Percentiles rank a stretch among this genome's conserved stretches.
phyloP scores from a whole-genome alignment of 2,797 vertebrate genomes.

The Sebastolobus alascanus region DNA sequence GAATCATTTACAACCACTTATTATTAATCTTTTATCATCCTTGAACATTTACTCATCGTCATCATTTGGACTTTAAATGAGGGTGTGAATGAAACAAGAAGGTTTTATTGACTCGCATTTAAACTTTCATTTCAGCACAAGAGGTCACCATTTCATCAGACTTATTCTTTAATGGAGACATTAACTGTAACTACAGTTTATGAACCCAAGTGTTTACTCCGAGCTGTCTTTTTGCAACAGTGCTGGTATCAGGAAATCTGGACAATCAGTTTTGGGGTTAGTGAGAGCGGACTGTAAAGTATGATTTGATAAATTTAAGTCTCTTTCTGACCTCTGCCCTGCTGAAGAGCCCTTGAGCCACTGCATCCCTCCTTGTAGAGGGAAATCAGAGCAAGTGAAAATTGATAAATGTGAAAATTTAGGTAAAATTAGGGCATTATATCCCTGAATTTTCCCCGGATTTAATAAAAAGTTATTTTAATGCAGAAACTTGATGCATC shows the following conservation, averaged over 20 bases:
- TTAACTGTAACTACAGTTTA: conserved; percentile 10
- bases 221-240: not conserved
- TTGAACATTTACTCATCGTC: not conserved
- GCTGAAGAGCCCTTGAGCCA: conserved; percentile 47
- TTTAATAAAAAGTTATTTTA: not conserved
- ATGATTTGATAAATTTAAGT: not conserved
- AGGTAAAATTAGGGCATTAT: not conserved
- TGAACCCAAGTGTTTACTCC: not conserved
- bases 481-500: conserved; percentile 11
- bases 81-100: not conserved
- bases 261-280: not conserved
- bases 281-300: not conserved
- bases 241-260: not conserved
- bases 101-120: not conserved
- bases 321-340: not conserved
- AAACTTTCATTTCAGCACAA: not conserved
- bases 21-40: not conserved
- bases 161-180: not conserved
- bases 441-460: not conserved
- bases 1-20: not conserved
- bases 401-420: not conserved
- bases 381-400: not conserved
- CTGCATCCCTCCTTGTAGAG: not conserved
- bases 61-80: not conserved
- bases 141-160: not conserved